phyloP scores from a whole-genome alignment of 2,113 vertebrate species.

The Clarias macrocephalus region DNA sequence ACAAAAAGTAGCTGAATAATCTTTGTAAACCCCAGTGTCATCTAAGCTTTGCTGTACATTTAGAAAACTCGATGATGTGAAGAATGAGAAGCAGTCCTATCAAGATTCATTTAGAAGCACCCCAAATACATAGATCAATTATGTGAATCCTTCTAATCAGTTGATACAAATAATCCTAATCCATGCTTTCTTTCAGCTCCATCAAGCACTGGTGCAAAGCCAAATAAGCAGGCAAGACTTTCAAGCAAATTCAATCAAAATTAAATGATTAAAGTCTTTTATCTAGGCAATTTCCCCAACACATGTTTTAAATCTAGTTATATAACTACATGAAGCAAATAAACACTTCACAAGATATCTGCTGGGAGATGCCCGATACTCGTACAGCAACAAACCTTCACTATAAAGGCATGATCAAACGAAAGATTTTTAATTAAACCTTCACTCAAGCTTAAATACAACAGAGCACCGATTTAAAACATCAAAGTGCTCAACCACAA shows the following conservation, averaged over 20 bases:
- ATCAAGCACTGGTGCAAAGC: constrained; percentile 31
- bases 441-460: constrained; percentile 7
- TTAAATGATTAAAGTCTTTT: constrained; percentile 34
- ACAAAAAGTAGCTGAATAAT: background rate
- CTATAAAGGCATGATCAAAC: background rate
- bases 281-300: constrained; percentile 13
- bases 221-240: constrained; percentile 28
- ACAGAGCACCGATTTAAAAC: constrained; percentile 1
- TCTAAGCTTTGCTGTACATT: background rate
- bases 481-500: background rate
- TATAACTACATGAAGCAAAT: background rate
- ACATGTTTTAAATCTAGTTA: constrained; percentile 3
- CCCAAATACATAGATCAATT: constrained; percentile 1
- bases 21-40: background rate
- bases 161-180: constrained; percentile 34
- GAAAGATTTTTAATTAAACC: constrained; percentile 25
- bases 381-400: constrained; percentile 1
- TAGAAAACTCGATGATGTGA: background rate
- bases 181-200: constrained; percentile 16
- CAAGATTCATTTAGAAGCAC: constrained; percentile 18
- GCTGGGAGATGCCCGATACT: background rate
- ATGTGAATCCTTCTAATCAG: constrained; percentile 20
- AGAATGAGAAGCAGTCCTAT: background rate
- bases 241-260: constrained; percentile 36
- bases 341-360: constrained; percentile 8